phyloP scores from a whole-genome alignment of 1,140 invertebrate species.

The Matsumurasca onukii region DNA sequence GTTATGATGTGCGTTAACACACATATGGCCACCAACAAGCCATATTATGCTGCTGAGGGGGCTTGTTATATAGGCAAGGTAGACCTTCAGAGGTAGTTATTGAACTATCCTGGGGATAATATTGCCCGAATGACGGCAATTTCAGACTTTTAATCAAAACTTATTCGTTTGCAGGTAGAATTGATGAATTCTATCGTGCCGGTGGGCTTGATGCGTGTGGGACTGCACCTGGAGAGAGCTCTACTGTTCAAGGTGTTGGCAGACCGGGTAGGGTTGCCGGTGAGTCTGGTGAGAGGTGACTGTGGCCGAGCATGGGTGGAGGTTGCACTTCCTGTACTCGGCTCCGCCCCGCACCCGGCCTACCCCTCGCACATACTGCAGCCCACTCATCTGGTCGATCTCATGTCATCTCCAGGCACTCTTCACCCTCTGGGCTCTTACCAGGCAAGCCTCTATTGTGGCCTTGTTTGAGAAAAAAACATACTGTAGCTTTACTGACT shows the following conservation, averaged over 20 bases:
- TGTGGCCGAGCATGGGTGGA: conserved; percentile 62
- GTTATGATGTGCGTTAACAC: too few species aligned
- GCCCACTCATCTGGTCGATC: conserved; percentile 32
- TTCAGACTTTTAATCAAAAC: too few species aligned
- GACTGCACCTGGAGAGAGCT: conserved; percentile 60
- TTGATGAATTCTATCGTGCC: conserved; percentile 53
- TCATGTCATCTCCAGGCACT: conserved; percentile 20
- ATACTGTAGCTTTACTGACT: too few species aligned
- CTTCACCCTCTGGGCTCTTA: conserved; percentile 8
- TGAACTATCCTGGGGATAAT: too few species aligned
- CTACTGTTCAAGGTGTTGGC: conserved; percentile 66
- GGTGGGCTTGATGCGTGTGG: conserved; percentile 57
- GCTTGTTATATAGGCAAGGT: too few species aligned
- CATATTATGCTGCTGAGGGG: too few species aligned
- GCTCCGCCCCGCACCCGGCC: background rate
- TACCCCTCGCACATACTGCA: conserved; percentile 9
- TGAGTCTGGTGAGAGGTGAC: conserved; percentile 53
- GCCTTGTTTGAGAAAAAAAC: background rate
- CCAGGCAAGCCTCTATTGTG: conserved; percentile 24
- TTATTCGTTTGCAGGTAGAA: conserved; percentile 30
- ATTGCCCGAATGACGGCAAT: too few species aligned
- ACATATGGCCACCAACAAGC: too few species aligned
- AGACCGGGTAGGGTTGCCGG: conserved; percentile 60
- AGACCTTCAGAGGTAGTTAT: too few species aligned
- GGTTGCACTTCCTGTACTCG: conserved; percentile 53